Evolutionary conservation across 2,113 vertebrate species (phyloP).

Genomic region (Rhinolophus sinicus): DNA sequence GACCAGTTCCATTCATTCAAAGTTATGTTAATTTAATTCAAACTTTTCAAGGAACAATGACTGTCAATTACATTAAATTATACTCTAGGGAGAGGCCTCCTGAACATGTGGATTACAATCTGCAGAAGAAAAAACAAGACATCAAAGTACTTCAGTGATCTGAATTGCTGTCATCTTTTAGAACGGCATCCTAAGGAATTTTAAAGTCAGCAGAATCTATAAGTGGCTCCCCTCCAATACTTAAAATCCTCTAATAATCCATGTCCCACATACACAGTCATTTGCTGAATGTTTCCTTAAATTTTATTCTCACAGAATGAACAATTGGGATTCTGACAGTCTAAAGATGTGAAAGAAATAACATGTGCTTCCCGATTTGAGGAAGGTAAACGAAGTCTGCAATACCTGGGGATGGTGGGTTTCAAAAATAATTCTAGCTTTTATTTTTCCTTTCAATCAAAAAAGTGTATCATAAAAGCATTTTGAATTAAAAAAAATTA

Average conservation of each 20-base stretch:
- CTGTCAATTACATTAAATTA: conserved; percentile 80
- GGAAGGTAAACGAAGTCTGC: conserved; percentile 21
- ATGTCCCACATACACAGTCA: background rate
- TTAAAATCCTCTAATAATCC: background rate
- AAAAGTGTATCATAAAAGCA: background rate
- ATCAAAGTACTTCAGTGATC: conserved; percentile 76
- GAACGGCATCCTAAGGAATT: conserved; percentile 61
- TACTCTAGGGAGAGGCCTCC: conserved; percentile 74
- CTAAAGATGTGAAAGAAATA: conserved; percentile 27
- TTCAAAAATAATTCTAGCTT: conserved; percentile 22
- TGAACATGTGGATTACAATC: conserved; percentile 77
- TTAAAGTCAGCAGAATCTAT: conserved; percentile 50
- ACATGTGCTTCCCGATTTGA: background rate
- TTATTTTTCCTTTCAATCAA: background rate
- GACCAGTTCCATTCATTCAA: conserved; percentile 74
- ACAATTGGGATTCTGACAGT: conserved; percentile 33
- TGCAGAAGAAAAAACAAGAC: conserved; percentile 72
- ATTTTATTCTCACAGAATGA: conserved; percentile 17
- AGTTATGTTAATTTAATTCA: conserved; percentile 71
- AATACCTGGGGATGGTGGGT: background rate
- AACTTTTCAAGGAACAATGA: conserved; percentile 71
- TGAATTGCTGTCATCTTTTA: conserved; percentile 72
- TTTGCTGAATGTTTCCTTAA: conserved; percentile 24
- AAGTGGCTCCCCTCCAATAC: background rate
- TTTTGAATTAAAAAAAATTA: background rate